These are phyloP conservation scores for Caradrina clavipalpis DNA, from an alignment of 2,888 invertebrate genomes.

Conservation along the genomic window DNA sequence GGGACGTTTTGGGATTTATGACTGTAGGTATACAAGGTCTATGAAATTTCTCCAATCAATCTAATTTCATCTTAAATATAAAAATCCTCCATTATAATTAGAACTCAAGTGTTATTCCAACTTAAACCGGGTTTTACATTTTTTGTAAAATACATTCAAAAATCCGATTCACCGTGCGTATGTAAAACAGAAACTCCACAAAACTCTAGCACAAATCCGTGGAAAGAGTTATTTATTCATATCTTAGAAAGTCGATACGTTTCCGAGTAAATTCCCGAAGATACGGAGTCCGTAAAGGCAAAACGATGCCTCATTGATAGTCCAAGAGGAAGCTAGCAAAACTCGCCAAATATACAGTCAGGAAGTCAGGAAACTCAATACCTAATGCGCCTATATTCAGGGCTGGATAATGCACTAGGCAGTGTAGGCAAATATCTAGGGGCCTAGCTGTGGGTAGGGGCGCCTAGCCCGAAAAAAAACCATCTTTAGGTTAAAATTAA, in stretches of 20 bases:
- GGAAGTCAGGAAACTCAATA: slow-evolving; percentile 56
- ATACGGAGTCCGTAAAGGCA: slow-evolving; percentile 17
- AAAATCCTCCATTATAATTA: too few relatives aligned
- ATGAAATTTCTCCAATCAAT: too few relatives aligned
- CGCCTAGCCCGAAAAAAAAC: too few relatives aligned
- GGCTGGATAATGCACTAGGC: too few relatives aligned
- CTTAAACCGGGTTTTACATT: background rate
- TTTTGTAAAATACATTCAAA: slow-evolving; percentile 2
- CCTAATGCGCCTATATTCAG: slow-evolving; percentile 35
- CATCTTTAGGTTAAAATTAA: too few relatives aligned
- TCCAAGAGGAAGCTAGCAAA: slow-evolving; percentile 21
- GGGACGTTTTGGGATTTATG: too few relatives aligned
- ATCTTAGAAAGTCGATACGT: slow-evolving; percentile 25
- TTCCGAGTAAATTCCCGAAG: slow-evolving; percentile 29
- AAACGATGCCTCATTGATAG: slow-evolving; percentile 45
- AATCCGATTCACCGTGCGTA: slow-evolving; percentile 8
- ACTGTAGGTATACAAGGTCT: too few relatives aligned
- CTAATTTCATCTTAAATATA: too few relatives aligned
- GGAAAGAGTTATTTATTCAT: slow-evolving; percentile 50
- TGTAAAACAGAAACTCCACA: slow-evolving; percentile 33
- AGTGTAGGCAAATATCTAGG: too few relatives aligned
- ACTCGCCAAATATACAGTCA: slow-evolving; percentile 35
- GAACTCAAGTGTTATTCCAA: too few relatives aligned
- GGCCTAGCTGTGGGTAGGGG: too few relatives aligned
- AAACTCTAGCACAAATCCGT: slow-evolving; percentile 18